Conservation (phyloP, 2,797 vertebrate genomes). For the Pempheris klunzingeri region DNA sequence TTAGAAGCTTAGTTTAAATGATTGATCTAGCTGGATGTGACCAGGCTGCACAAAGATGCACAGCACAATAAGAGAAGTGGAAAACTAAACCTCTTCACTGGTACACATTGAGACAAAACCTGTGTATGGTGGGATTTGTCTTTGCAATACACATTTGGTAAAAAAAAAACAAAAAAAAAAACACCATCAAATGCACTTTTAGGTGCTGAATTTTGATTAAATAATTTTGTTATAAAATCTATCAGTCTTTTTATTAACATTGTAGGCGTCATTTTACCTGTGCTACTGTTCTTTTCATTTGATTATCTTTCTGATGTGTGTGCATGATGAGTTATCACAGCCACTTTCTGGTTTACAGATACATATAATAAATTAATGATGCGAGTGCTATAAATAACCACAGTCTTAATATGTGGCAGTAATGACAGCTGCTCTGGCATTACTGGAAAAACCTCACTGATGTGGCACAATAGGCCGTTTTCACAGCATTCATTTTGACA, state of each 20-base stretch:
- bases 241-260: background rate
- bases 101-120: too few relatives aligned
- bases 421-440: background rate
- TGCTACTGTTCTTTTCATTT: background rate
- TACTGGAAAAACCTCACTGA: background rate
- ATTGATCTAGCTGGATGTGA: conserved; percentile 29
- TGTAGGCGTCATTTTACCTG: background rate
- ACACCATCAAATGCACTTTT: background rate
- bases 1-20: conserved; percentile 28
- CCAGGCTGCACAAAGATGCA: conserved; percentile 13
- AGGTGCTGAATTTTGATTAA: background rate
- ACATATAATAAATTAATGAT: background rate
- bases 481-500: background rate
- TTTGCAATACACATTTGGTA: background rate
- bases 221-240: background rate
- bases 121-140: background rate
- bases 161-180: too few relatives aligned
- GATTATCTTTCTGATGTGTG: background rate
- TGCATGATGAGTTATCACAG: background rate
- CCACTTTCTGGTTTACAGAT: background rate
- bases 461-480: too few relatives aligned
- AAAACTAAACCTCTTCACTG: background rate
- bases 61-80: background rate
- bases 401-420: background rate
- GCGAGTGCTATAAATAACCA: background rate